Conservation (phyloP, 2,113 vertebrate genomes). For the Cepphus grylle region DNA sequence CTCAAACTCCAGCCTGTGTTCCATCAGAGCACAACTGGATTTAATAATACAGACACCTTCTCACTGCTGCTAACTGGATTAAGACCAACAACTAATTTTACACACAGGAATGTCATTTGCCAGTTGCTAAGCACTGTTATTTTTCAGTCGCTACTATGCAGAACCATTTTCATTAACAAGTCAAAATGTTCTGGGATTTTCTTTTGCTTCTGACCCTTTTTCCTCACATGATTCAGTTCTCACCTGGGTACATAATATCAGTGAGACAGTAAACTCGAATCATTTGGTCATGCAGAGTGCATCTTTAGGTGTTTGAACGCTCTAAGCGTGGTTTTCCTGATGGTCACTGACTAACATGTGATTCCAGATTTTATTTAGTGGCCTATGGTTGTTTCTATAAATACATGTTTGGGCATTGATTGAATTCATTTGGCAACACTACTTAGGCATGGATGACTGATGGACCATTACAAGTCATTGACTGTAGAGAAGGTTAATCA, state of each 20-base stretch:
- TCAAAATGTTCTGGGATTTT: not conserved
- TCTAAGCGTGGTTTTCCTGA: not conserved
- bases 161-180: not conserved
- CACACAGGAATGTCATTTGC: not conserved
- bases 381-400: not conserved
- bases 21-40: not conserved
- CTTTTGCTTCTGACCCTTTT: not conserved
- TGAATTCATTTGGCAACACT: not conserved
- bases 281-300: not conserved
- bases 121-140: not conserved
- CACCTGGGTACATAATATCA: not conserved
- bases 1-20: not conserved
- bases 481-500: slow-evolving; percentile 1
- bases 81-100: not conserved
- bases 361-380: not conserved
- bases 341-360: not conserved
- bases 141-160: not conserved
- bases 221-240: not conserved
- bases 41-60: not conserved
- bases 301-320: not conserved
- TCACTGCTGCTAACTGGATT: not conserved
- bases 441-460: not conserved
- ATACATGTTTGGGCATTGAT: not conserved
- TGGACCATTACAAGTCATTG: not conserved
- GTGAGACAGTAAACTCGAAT: not conserved